Conservation (phyloP, 2,888 invertebrate genomes). For the Diaperis boleti region DNA sequence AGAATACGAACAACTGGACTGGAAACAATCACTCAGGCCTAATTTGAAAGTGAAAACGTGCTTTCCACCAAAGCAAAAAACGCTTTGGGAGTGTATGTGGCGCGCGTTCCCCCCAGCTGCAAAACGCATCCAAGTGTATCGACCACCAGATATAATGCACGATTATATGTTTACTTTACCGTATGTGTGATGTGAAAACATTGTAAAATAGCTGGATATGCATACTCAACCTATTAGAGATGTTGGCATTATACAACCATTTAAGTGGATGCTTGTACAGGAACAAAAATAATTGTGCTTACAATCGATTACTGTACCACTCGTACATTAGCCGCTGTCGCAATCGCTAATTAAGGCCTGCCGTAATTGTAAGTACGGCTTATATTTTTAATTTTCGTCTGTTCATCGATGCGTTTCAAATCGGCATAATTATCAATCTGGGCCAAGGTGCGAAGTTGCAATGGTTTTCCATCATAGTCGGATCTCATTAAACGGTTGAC, state of each 20-base stretch:
- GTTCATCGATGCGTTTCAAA: conserved; percentile 53
- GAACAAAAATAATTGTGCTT: conserved; percentile 15
- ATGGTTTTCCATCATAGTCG: conserved; percentile 37
- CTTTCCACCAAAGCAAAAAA: not conserved
- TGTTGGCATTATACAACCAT: not conserved
- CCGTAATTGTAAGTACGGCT: conserved; percentile 45
- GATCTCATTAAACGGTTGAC: too few species aligned
- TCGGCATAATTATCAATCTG: conserved; percentile 56
- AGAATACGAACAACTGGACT: too few species aligned
- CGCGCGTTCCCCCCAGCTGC: not conserved
- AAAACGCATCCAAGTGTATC: not conserved
- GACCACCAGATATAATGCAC: not conserved
- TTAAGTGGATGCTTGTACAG: conserved; percentile 2
- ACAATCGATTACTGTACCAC: conserved; percentile 13
- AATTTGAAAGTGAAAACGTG: not conserved
- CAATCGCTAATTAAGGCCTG: conserved; percentile 38
- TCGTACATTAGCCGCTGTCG: conserved; percentile 14
- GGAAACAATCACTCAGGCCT: too few species aligned
- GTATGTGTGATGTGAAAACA: not conserved
- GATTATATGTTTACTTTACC: not conserved
- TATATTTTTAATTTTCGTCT: conserved; percentile 51
- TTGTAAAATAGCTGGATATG: not conserved
- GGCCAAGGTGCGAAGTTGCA: conserved; percentile 53
- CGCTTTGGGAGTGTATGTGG: not conserved
- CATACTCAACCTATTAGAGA: not conserved